Base-by-base conservation (phyloP, 2,888 invertebrate genomes). In the Desoria tigrina region DNA sequence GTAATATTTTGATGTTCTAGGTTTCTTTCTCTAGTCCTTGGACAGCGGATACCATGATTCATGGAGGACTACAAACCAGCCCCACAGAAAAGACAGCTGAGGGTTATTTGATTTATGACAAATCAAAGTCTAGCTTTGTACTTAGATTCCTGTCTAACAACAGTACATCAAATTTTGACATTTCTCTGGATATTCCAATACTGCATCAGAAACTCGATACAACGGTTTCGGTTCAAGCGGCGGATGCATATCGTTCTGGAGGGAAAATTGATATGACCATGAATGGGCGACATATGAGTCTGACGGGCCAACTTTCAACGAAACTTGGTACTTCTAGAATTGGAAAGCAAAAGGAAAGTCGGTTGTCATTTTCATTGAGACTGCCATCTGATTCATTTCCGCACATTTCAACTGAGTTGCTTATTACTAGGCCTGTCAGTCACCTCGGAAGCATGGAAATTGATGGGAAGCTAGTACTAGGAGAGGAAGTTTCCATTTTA, bases 11-110 rank as follows among this genome's bases (percentile, higher is more conserved):
- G 39, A 11, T 39, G 9, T 37, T 23, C 39, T 37, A 76, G 72
- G 65, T 67, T 1, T 53, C 51, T 9, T 42, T 75, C 0, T 62
- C 42, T 3, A 65, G 73, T 1, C 77, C 77, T 3, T 76, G 75
- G 75, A 72, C 73, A 56, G 49, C 66, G 11, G 65, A 72, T 7
- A 39, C 74, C 16, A 37, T 54, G 37, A 55, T 69, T 18, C 53
- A 50, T 42, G 75, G 72, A 9, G 51, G 61, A 11, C 74, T 75
- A 61, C 58, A 59, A 1, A 55, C 64, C 11, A 42, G 60, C 27
- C 26, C 49, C 3, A 59, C 45, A 4, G 68, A 70, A 18, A 55
- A 65, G n/a, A 62, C 54, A 7, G 67, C 68, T 7, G 62, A 66
- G 32, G 69, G 69, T 14, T 39, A 24, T 27, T 53, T 66, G 37